Percentiles rank a stretch among this genome's conserved stretches.
These are phyloP conservation scores for Magallana nippona DNA, from an alignment of 2,888 invertebrate genomes.

Conservation along the genomic window DNA sequence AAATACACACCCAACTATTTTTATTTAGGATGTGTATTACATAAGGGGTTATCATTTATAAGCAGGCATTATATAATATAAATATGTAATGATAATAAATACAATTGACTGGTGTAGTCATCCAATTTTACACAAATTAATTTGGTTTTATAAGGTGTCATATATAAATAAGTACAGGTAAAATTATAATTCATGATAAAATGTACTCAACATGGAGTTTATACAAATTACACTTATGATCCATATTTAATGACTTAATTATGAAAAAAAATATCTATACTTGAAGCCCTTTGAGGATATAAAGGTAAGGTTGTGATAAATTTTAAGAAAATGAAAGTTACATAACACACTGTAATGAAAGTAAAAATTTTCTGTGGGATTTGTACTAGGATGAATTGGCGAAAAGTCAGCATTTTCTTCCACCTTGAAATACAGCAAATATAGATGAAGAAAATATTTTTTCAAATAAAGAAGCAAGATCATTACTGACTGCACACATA, in stretches of 20 bases:
- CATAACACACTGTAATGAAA: no score
- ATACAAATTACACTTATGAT: neutral
- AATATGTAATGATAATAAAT: slow-evolving; percentile 20
- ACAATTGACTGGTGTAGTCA: slow-evolving; percentile 5
- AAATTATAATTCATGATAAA: slow-evolving; percentile 1
- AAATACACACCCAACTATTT: neutral
- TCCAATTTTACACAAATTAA: neutral
- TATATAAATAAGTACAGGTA: neutral
- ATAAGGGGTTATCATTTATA: neutral
- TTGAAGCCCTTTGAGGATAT: slow-evolving; percentile 9
- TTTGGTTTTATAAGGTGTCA: neutral
- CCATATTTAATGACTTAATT: neutral
- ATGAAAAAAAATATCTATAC: neutral
- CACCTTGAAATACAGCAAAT: neutral
- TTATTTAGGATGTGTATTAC: neutral
- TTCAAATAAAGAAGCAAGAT: no score
- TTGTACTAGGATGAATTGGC: no score
- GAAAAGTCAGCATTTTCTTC: neutral
- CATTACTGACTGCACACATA: no score
- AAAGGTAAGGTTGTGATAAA: no score
- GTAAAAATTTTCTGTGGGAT: no score
- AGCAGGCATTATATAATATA: neutral
- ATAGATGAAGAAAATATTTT: neutral
- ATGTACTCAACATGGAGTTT: neutral
- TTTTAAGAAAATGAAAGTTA: no score